phyloP scores from a whole-genome alignment of 2,113 vertebrate species.

The Notothenia rossii region DNA sequence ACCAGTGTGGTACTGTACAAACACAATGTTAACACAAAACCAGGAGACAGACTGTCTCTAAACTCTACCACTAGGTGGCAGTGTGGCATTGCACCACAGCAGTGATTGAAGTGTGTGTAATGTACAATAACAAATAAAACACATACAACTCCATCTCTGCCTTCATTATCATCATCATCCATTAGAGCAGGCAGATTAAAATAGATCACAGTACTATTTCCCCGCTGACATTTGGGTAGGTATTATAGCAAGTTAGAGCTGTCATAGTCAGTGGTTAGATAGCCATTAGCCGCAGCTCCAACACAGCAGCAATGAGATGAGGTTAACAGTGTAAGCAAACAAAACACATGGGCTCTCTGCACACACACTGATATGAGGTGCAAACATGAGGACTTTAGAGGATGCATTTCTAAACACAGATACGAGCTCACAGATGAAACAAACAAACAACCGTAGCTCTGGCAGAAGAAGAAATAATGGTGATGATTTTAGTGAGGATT shows the following conservation, averaged over 20 bases:
- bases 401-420: slow-evolving; percentile 24
- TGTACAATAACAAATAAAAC: slow-evolving; percentile 31
- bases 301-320: slow-evolving; percentile 17
- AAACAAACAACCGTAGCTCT: background rate
- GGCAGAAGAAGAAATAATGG: slow-evolving; percentile 19
- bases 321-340: slow-evolving; percentile 2
- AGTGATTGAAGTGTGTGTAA: background rate
- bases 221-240: slow-evolving; percentile 47
- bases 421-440: background rate
- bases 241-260: slow-evolving; percentile 44
- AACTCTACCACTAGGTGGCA: slow-evolving; percentile 72
- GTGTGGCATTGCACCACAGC: slow-evolving; percentile 41
- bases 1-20: background rate
- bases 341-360: background rate
- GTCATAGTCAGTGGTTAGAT: slow-evolving; percentile 15
- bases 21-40: background rate
- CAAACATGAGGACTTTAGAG: slow-evolving; percentile 10
- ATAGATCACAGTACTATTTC: slow-evolving; percentile 36
- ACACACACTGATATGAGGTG: background rate
- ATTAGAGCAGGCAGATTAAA: slow-evolving; percentile 61
- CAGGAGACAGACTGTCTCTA: fast-evolving
- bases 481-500: slow-evolving; percentile 42
- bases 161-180: slow-evolving; percentile 46
- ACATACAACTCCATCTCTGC: slow-evolving; percentile 22
- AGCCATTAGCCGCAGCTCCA: slow-evolving; percentile 30